Evolutionary conservation across 2,888 invertebrate genomes (phyloP).

Genomic region (Mactromeris polynyma): DNA sequence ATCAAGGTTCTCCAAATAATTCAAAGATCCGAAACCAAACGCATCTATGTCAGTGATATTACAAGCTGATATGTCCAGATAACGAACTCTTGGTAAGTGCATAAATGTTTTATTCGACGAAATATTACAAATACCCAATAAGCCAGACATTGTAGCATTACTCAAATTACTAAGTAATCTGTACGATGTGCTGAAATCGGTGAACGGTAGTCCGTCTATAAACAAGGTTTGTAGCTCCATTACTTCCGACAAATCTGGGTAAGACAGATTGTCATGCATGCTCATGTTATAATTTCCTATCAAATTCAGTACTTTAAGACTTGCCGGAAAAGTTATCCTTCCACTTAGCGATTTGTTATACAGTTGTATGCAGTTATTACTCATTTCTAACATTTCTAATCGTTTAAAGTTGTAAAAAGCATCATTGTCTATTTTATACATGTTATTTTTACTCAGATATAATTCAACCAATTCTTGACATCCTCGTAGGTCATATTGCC

Average conservation of each 20-base stretch:
- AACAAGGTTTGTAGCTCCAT: not conserved
- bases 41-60: constrained; percentile 31
- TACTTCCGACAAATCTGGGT: not conserved
- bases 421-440: not conserved
- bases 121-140: not conserved
- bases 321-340: not conserved
- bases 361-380: not conserved
- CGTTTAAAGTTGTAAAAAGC: not conserved
- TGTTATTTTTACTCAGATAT: not conserved
- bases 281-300: not conserved
- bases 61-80: constrained; percentile 42
- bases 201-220: not conserved
- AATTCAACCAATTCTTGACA: not conserved
- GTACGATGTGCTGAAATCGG: not conserved
- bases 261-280: not conserved
- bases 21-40: constrained; percentile 31
- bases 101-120: no score
- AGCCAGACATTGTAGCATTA: not conserved
- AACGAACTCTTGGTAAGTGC: no score
- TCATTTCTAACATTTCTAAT: not conserved
- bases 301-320: not conserved
- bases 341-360: not conserved
- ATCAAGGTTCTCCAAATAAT: constrained; percentile 30
- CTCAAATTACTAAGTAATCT: not conserved
- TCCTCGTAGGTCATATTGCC: not conserved